phyloP scores from a whole-genome alignment of 2,797 vertebrate genomes.

The Parotocinclus haroldoi region DNA sequence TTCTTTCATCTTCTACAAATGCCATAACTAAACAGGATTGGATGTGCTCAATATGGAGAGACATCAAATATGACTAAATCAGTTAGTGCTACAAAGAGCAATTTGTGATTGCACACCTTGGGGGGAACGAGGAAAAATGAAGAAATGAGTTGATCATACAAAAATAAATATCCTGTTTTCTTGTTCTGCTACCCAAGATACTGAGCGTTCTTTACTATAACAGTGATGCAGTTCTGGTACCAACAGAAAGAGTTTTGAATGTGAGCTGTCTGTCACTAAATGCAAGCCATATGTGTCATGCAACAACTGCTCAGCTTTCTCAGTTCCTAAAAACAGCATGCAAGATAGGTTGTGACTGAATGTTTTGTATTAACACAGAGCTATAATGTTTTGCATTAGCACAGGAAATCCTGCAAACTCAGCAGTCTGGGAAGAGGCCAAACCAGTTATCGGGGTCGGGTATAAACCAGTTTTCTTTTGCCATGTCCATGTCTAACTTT shows the following conservation, averaged over 20 bases:
- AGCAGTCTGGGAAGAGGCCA: slow-evolving; percentile 45
- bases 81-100: too few species aligned
- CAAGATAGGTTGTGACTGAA: slow-evolving; percentile 21
- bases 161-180: slow-evolving; percentile 13
- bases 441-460: slow-evolving; percentile 62
- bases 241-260: slow-evolving; percentile 8
- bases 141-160: slow-evolving; percentile 2
- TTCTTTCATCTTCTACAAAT: too few species aligned
- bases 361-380: background rate
- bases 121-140: background rate
- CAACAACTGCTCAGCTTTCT: slow-evolving; percentile 41
- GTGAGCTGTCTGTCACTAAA: slow-evolving; percentile 1
- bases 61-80: too few species aligned
- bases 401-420: slow-evolving; percentile 29
- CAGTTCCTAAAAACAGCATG: background rate
- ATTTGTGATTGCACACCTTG: too few species aligned
- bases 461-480: slow-evolving; percentile 61
- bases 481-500: background rate
- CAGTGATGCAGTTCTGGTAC: background rate
- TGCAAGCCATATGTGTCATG: slow-evolving; percentile 23
- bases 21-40: too few species aligned
- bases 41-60: too few species aligned
- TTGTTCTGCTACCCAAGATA: too few species aligned
- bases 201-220: background rate
- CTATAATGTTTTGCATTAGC: slow-evolving; percentile 35